These are phyloP conservation scores for Galleria mellonella DNA, from an alignment of 1,140 invertebrate species.

Conservation along the genomic window DNA sequence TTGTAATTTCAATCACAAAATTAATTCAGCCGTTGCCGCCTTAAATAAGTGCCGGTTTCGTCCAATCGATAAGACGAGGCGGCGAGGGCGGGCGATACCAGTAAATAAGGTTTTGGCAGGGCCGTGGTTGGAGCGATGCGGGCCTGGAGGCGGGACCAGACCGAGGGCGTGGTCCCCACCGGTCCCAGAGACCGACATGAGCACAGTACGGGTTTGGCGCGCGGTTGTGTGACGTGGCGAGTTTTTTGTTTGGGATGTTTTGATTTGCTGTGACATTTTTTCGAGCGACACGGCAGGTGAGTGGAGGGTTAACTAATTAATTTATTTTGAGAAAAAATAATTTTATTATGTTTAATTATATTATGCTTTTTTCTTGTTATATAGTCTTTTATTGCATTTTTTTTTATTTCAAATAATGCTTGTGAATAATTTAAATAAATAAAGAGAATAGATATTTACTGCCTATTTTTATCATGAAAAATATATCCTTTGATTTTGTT, in stretches of 20 bases:
- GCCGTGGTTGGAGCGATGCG: constrained; percentile 28
- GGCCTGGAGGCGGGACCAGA: constrained; percentile 21
- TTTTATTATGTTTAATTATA: no score
- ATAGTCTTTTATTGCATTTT: no score
- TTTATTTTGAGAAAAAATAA: no score
- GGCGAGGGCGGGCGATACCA: constrained; percentile 39
- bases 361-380: no score
- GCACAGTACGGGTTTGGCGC: constrained; percentile 12
- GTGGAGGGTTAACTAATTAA: background rate
- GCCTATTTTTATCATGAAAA: no score
- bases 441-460: no score
- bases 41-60: constrained; percentile 58
- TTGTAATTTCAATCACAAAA: constrained; percentile 69
- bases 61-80: constrained; percentile 63
- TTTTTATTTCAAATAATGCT: no score
- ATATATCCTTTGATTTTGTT: no score
- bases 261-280: constrained; percentile 26
- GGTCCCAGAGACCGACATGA: background rate
- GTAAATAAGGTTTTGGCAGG: constrained; percentile 59
- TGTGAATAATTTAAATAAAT: no score
- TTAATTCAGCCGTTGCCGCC: constrained; percentile 62
- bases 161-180: constrained; percentile 2
- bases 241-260: constrained; percentile 17
- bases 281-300: background rate
- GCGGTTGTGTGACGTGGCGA: constrained; percentile 3